Percentiles rank a stretch among this genome's conserved stretches.
These are phyloP conservation scores for Microvelia longipes DNA, from an alignment of 1,140 invertebrate species.

Conservation along the genomic window DNA sequence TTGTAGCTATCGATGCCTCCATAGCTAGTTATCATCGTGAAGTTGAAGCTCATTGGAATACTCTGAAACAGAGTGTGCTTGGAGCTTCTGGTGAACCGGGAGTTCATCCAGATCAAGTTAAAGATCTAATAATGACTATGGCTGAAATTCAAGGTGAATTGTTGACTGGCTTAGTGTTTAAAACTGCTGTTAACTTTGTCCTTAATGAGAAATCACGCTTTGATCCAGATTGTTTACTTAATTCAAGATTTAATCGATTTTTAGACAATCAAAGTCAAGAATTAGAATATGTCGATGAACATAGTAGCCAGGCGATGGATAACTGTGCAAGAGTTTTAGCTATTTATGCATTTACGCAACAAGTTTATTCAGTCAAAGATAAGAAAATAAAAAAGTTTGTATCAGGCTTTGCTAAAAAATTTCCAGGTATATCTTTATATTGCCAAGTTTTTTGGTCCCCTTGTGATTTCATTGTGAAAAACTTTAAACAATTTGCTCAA, in stretches of 20 bases:
- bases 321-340: slow-evolving; percentile 55
- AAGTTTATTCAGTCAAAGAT: slow-evolving; percentile 60
- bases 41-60: slow-evolving; percentile 41
- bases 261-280: slow-evolving; percentile 46
- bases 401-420: slow-evolving; percentile 59
- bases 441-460: slow-evolving; percentile 68
- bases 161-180: slow-evolving; percentile 42
- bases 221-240: background rate
- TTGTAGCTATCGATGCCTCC: background rate
- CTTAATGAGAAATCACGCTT: background rate
- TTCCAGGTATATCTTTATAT: slow-evolving; percentile 36
- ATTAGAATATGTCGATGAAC: slow-evolving; percentile 40
- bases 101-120: slow-evolving; percentile 39
- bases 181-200: slow-evolving; percentile 29
- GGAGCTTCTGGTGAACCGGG: slow-evolving; percentile 46
- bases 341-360: slow-evolving; percentile 51
- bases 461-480: slow-evolving; percentile 50
- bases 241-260: slow-evolving; percentile 40
- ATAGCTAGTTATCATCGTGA: slow-evolving; percentile 33
- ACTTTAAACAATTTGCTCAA: slow-evolving; percentile 33
- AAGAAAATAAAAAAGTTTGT: slow-evolving; percentile 59
- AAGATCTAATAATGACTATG: slow-evolving; percentile 48
- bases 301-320: slow-evolving; percentile 35
- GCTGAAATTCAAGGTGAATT: slow-evolving; percentile 40
- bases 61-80: slow-evolving; percentile 48